These are phyloP conservation scores for Galaxias olidus DNA, from an alignment of 2,797 vertebrate species.

Conservation along the genomic window DNA sequence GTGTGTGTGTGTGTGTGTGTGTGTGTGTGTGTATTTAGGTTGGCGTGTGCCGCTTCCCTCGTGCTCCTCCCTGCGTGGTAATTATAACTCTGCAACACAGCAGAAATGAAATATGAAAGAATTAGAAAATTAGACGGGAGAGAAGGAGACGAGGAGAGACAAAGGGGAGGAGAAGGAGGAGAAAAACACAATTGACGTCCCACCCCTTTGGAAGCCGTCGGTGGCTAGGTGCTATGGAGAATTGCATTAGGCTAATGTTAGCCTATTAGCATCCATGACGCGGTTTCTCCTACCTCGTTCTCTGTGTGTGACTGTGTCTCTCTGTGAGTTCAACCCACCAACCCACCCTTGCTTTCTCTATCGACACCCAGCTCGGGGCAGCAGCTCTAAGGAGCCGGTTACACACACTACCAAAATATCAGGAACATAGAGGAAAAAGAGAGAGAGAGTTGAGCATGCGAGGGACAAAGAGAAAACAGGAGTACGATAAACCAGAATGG, in stretches of 20 bases:
- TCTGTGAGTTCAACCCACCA: too few species aligned
- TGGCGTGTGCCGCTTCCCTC: too few species aligned
- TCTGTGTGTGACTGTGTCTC: too few species aligned
- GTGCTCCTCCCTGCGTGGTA: constrained; percentile 49
- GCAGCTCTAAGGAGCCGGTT: too few species aligned
- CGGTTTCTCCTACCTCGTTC: background rate
- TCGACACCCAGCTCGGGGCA: too few species aligned
- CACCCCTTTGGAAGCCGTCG: constrained; percentile 40
- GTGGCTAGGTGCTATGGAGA: constrained; percentile 34
- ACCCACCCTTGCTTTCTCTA: too few species aligned
- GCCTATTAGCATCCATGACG: constrained; percentile 23
- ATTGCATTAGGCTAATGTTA: constrained; percentile 53
- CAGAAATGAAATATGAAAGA: constrained; percentile 59
- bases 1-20: background rate
- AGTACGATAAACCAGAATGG: too few species aligned
- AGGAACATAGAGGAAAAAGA: too few species aligned
- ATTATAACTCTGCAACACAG: constrained; percentile 63
- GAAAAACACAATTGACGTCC: constrained; percentile 43
- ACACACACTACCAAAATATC: too few species aligned
- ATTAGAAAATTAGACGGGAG: constrained; percentile 1
- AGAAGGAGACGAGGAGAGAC: background rate
- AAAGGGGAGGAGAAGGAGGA: constrained; percentile 14
- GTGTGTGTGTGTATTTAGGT: background rate
- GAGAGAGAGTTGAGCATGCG: too few species aligned
- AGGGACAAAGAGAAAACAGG: too few species aligned